These are phyloP conservation scores for Rhadina sibilatrix DNA, from an alignment of 2,113 vertebrate genomes.

Conservation along the genomic window DNA sequence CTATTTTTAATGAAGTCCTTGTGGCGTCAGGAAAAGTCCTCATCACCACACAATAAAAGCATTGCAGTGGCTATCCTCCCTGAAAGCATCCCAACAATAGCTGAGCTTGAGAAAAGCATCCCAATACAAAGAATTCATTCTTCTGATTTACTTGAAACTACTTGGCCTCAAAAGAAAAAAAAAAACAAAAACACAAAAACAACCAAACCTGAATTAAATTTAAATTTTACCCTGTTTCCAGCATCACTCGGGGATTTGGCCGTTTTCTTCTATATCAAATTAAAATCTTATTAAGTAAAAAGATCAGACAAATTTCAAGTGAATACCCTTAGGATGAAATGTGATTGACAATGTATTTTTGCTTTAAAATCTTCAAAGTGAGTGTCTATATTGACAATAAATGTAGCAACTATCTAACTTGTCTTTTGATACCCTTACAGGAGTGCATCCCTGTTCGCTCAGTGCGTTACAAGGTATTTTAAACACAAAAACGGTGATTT, in stretches of 20 bases:
- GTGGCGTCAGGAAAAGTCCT: slow-evolving; percentile 67
- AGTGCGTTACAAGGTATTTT: not conserved
- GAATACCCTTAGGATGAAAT: not conserved
- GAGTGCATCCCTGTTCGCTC: not conserved
- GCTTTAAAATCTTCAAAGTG: not conserved
- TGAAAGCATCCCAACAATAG: slow-evolving; percentile 77
- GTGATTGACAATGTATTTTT: not conserved
- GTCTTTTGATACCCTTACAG: not conserved
- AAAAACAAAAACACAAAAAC: slow-evolving; percentile 25
- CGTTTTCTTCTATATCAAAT: not conserved
- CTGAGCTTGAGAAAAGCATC: slow-evolving; percentile 75
- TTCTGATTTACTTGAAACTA: slow-evolving; percentile 82
- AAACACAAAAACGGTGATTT: not conserved
- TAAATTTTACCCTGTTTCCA: slow-evolving; percentile 21
- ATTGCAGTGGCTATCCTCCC: slow-evolving; percentile 69
- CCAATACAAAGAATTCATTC: slow-evolving; percentile 81
- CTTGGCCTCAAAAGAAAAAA: slow-evolving; percentile 66
- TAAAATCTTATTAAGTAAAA: not conserved
- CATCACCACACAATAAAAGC: slow-evolving; percentile 66
- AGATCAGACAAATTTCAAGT: not conserved
- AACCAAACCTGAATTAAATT: slow-evolving; percentile 5
- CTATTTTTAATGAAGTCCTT: slow-evolving; percentile 73
- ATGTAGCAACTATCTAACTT: not conserved
- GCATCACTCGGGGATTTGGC: not conserved
- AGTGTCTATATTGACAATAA: not conserved